A percentile compares a stretch with the other conserved stretches of the same genome.
Evolutionary conservation across 2,797 vertebrate genomes (phyloP).

Genomic region (Zenarchopterus dispar): DNA sequence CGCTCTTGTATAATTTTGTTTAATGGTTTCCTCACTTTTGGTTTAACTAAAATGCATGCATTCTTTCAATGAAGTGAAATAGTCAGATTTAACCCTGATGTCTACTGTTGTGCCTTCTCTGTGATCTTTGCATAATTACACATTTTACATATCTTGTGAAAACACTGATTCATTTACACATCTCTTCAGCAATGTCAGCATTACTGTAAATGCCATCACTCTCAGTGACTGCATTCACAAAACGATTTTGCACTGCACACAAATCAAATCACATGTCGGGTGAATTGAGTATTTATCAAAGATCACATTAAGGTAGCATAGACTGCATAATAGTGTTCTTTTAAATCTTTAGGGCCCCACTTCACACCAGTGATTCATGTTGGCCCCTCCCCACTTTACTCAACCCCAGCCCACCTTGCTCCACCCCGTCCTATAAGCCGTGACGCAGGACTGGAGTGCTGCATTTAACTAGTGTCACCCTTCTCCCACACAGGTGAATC

Average conservation of each 20-base stretch:
- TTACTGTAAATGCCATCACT: slow-evolving; percentile 20
- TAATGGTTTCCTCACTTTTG: slow-evolving; percentile 60
- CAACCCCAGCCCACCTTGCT: slow-evolving; percentile 54
- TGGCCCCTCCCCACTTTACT: slow-evolving; percentile 51
- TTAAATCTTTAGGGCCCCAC: slow-evolving; percentile 43
- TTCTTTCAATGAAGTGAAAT: slow-evolving; percentile 66
- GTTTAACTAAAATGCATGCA: slow-evolving; percentile 76
- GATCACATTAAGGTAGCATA: slow-evolving; percentile 70
- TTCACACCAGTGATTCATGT: slow-evolving; percentile 50
- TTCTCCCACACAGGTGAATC: slow-evolving; percentile 99
- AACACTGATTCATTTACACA: slow-evolving; percentile 26
- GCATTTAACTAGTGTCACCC: slow-evolving; percentile 90
- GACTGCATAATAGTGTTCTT: slow-evolving; percentile 48
- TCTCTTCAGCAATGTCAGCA: slow-evolving; percentile 6
- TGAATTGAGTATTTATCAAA: slow-evolving; percentile 62
- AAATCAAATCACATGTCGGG: slow-evolving; percentile 25
- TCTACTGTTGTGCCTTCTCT: slow-evolving; percentile 61
- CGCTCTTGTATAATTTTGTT: slow-evolving; percentile 68
- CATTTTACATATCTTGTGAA: slow-evolving; percentile 16
- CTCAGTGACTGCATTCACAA: slow-evolving; percentile 18
- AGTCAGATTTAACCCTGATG: slow-evolving; percentile 50
- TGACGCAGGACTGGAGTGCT: slow-evolving; percentile 80
- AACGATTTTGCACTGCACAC: slow-evolving; percentile 34
- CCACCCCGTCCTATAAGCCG: slow-evolving; percentile 49
- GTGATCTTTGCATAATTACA: slow-evolving; percentile 81